Evolutionary conservation across 2,797 vertebrate genomes (phyloP).

Genomic region (Crotalus adamanteus): DNA sequence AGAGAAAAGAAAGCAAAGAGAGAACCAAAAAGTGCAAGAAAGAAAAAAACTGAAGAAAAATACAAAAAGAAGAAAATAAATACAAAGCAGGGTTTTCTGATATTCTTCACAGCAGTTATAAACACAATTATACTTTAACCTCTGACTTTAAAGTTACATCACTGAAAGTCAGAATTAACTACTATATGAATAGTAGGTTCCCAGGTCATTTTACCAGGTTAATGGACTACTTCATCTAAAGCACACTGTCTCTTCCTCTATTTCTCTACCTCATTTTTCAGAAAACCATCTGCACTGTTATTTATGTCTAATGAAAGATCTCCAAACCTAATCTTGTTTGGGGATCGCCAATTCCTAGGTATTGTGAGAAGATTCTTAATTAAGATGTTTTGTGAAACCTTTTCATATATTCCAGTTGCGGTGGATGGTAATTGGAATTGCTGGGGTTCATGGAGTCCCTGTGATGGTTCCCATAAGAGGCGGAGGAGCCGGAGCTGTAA

Average conservation of each 20-base stretch:
- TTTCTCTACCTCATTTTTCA: neutral
- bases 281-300: neutral
- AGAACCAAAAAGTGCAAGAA: neutral
- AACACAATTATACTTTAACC: neutral
- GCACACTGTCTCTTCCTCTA: neutral
- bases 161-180: neutral
- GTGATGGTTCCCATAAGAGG: slow-evolving; percentile 74
- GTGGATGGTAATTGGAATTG: slow-evolving; percentile 89
- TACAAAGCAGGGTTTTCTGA: neutral
- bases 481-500: slow-evolving; percentile 78
- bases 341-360: neutral
- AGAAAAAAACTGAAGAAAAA: neutral
- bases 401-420: slow-evolving; percentile 66
- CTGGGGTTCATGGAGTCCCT: slow-evolving; percentile 87
- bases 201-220: neutral
- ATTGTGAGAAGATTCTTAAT: neutral
- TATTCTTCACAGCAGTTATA: neutral
- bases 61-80: neutral
- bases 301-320: neutral
- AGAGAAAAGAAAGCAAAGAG: neutral
- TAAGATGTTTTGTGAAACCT: accelerated
- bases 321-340: neutral
- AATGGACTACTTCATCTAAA: neutral
- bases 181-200: neutral
- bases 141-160: neutral